Base-by-base conservation (phyloP, 2,113 vertebrate genomes). In the Callopanchax toddi region DNA sequence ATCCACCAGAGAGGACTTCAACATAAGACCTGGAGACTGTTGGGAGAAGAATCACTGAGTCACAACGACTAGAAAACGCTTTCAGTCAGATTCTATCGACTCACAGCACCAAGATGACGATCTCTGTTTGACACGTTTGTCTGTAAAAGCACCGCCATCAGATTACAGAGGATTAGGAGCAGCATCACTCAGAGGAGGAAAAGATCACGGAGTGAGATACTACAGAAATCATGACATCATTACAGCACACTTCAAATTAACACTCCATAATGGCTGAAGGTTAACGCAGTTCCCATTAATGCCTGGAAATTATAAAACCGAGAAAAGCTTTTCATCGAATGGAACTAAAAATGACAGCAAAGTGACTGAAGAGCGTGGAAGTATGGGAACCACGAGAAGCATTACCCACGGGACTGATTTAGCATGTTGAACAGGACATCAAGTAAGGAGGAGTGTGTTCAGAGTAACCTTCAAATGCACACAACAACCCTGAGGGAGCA, bases 131-230 rank as follows among this genome's bases (percentile, higher is more conserved):
- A 60, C 68, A 56, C 26, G 26, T 4, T 26, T 26, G 61, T 60
- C 68, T 69, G 72, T 54, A 60, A 57, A 72, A 64, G 51, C n/a
- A 52, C 50, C 46, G 71, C 66, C 46, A 62, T 81, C 75, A 75
- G 63, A 71, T 77, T 61, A 71, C 36, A 70, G 77, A 46, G 17
- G 69, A 81, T 79, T 57, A 74, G 3, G 20, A 23, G 57, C 49
- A 36, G 46, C 51, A 39, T 73, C 66, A 45, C 5, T 65, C 37
- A 11, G 43, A 45, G 55, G 60, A 60, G 57, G 48, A 25, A 23
- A 6, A 15, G 25, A 46, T 34, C 9, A 8, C 10, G 57, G 17
- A 63, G 53, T 34, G 18, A 34, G 44, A 63, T 51, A 53, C 67
- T 57, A 69, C 5, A 43, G 44, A 69, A 26, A n/a, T 32, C 48